phyloP scores from a whole-genome alignment of 2,113 vertebrate species.

The Eublepharis macularius region DNA sequence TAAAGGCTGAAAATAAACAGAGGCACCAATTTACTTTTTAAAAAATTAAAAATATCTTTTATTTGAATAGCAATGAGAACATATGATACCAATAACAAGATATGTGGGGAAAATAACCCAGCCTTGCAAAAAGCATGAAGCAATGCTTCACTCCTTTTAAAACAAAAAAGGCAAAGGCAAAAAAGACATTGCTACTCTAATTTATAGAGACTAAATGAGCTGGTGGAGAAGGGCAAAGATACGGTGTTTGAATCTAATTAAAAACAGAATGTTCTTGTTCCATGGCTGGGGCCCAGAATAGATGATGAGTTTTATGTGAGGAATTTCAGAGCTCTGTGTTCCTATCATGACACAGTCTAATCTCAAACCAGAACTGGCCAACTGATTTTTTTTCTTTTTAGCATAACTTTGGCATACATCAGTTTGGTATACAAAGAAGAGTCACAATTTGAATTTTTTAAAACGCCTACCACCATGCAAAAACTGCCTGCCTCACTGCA shows the following conservation, averaged over 20 bases:
- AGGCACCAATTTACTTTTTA: too few relatives aligned
- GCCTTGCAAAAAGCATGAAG: constrained; percentile 56
- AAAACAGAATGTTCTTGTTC: constrained; percentile 38
- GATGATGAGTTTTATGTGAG: constrained; percentile 30
- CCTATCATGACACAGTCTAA: constrained; percentile 28
- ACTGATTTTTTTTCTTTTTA: constrained; percentile 9
- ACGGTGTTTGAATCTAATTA: constrained; percentile 43
- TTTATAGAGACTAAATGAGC: constrained; percentile 49
- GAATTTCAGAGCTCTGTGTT: constrained; percentile 36
- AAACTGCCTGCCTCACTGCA: too few relatives aligned
- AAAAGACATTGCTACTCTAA: constrained; percentile 46
- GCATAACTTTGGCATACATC: constrained; percentile 17
- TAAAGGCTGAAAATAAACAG: too few relatives aligned
- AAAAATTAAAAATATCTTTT: not conserved
- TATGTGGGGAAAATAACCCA: constrained; percentile 68
- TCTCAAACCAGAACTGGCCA: constrained; percentile 46
- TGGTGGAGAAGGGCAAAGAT: constrained; percentile 24
- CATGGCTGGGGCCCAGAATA: constrained; percentile 31
- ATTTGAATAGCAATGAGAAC: constrained; percentile 46
- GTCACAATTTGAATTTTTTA: constrained; percentile 7
- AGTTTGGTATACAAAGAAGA: constrained; percentile 29
- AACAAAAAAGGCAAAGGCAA: constrained; percentile 55
- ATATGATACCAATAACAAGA: constrained; percentile 69
- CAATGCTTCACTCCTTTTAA: constrained; percentile 56
- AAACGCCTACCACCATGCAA: constrained; percentile 19